These are phyloP conservation scores for Punctoribates punctum DNA, from an alignment of 2,888 invertebrate species.

Conservation along the genomic window DNA sequence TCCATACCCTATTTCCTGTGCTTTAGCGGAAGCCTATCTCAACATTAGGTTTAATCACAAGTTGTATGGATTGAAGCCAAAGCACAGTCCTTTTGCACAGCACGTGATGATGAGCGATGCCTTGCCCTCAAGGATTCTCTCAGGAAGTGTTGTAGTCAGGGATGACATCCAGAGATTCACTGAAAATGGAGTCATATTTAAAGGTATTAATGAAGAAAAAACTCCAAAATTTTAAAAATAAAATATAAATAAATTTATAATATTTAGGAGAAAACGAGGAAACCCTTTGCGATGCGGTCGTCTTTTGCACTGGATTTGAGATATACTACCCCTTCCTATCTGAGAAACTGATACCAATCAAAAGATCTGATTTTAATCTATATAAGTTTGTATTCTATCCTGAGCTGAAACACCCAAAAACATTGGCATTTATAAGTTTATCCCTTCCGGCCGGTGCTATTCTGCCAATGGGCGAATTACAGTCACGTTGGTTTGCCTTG, in stretches of 20 bases:
- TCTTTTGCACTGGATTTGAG: conserved; percentile 54
- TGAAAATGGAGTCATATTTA: conserved; percentile 50
- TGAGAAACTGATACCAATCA: conserved; percentile 53
- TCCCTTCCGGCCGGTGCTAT: conserved; percentile 56
- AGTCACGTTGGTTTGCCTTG: conserved; percentile 55
- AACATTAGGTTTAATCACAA: conserved; percentile 54
- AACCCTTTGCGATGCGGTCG: conserved; percentile 50
- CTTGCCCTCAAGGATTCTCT: conserved; percentile 55
- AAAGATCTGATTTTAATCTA: conserved; percentile 51
- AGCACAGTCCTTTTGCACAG: conserved; percentile 51
- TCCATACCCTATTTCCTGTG: conserved; percentile 51
- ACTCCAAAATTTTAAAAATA: conserved; percentile 55
- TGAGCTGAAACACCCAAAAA: conserved; percentile 50
- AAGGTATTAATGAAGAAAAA: conserved; percentile 55
- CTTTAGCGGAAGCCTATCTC: conserved; percentile 47
- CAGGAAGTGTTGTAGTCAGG: conserved; percentile 53
- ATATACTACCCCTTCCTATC: conserved; percentile 54
- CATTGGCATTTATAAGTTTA: conserved; percentile 56
- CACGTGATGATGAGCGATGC: conserved; percentile 55
- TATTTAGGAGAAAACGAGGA: conserved; percentile 50
- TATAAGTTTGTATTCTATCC: conserved; percentile 55
- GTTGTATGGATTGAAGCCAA: conserved; percentile 54
- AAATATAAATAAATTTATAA: conserved; percentile 50
- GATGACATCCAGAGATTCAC: conserved; percentile 51
- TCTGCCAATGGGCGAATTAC: conserved; percentile 57